Base-by-base conservation (phyloP, 2,888 invertebrate species). In the Acronicta psi region DNA sequence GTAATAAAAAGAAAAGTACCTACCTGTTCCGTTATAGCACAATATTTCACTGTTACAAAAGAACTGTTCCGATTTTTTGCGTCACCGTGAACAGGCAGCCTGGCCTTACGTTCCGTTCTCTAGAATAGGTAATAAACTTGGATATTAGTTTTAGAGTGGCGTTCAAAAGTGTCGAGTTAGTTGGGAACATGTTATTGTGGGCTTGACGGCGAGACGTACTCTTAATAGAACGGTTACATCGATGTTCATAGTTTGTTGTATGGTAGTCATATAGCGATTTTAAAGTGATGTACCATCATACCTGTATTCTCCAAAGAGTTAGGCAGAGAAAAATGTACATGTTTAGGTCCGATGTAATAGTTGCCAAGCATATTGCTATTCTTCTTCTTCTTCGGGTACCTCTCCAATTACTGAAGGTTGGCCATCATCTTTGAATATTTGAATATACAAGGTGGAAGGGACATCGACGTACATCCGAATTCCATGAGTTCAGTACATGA, bases 61-160 rank as follows among this genome's bases (percentile, higher is more conserved):
- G 13, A 20, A 20, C 41, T 20, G n/a, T 41, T 20, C 20, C 23
- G 34, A 36, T 36, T 52, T 57, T 60, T 17, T 17, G 31, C 41
- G 14, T 36, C 14, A 17, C 17, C 4, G 18, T 41, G 36, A 13
- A 46, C 16, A 70, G 64, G 11, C 42, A 3, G 46, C 74, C 45
- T 79, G 70, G 73, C 29, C 49, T 54, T 59, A 66, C 37, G 58
- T 73, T 61, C 73, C 59, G 62, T 73, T 65, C 72, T 56, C 79
- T 57, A 67, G 81, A 84, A 81, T 84, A 81, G 81, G 81, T 87
- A 80, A 86, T 85, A 84, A 83, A 86, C 76, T 86, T 86, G 63
- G 81, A 80, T 86, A 87, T 87, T 86, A 87, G 87, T 87, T 86
- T 81, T 81, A 79, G 80, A 81, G 79, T 78, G 75, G 70, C 79